Base-by-base conservation (phyloP, 92 coral and sea anemone species). In the Parazoanthus atlanticus region DNA sequence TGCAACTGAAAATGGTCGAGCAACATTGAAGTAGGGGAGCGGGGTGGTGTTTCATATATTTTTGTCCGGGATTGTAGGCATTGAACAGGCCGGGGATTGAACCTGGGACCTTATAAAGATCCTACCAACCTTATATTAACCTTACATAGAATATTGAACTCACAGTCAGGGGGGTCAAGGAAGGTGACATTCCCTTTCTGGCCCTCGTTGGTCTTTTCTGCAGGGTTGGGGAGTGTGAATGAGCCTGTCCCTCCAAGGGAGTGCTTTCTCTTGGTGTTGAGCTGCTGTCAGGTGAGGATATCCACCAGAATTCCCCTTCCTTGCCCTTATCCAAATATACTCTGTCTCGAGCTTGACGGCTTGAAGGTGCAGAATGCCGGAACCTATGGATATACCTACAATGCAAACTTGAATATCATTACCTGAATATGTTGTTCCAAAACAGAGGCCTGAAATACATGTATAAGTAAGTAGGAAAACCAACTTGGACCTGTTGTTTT, bases 331-430 rank as follows among this genome's bases (percentile, higher is more conserved):
- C 88, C 49, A 93, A 84, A 64, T 85, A 90, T 8, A 78, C 43
- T 26, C 85, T 86, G 79, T 92, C 96, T 73, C 99, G 96, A 13
- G 80, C 80, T 38, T 97, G 95, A 70, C 98, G 94, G 85, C 93
- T 93, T 36, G 91, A 81, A 41, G 99, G 99, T 31, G 94, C 94
- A 25, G 95, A 93, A 94, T 97, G 89, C 40, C 99, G 96, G 73
- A 97, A 97, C 65, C 99, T 92, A 40, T 95, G 91, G 58, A 97
- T 93, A 72, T 90, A 97, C 98, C 99, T 97, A 66, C 3, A 75
- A 19, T 3, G 28, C 69, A 61, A 21, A 61, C 26, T 21, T 61
- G 28, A 61, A 61, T 5, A 61, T 19, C 69, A 61, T 21, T 61
- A 25, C 25, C n/a, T n/a, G n/a, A n/a, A 23, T 21, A 25, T 61